phyloP scores from a whole-genome alignment of 2,113 vertebrate species.

The Xiphorhynchus elegans region DNA sequence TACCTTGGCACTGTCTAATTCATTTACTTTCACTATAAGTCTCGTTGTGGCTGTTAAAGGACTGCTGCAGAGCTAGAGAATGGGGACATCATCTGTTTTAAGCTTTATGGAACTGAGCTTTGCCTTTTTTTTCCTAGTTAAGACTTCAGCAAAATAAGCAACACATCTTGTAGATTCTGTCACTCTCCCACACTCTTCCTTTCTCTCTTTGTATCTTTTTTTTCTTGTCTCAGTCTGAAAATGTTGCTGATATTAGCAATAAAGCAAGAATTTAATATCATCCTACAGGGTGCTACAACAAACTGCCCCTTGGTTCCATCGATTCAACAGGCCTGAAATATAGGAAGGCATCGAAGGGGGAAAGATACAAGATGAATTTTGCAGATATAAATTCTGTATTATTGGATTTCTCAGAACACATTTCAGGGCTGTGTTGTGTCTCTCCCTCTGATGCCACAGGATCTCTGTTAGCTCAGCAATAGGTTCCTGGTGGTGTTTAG shows the following conservation, averaged over 20 bases:
- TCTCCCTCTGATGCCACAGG: neutral
- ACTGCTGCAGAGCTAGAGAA: neutral
- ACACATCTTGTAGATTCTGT: neutral
- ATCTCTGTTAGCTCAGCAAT: neutral
- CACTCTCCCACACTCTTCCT: neutral
- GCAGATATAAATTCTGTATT: constrained; percentile 37
- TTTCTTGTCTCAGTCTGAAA: constrained; percentile 14
- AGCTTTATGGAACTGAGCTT: neutral
- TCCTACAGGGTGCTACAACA: constrained; percentile 16
- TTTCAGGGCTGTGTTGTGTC: neutral
- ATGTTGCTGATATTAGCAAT: constrained; percentile 53
- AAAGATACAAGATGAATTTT: constrained; percentile 14
- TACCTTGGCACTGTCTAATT: neutral
- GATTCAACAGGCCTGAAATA: constrained; percentile 24
- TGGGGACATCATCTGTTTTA: neutral
- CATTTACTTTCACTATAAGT: neutral
- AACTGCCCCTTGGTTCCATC: neutral
- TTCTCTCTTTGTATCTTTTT: neutral
- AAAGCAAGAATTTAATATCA: constrained; percentile 48
- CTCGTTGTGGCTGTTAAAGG: neutral
- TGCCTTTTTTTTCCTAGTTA: neutral
- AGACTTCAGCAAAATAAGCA: neutral
- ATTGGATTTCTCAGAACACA: constrained; percentile 33
- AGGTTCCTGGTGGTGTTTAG: neutral
- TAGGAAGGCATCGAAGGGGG: neutral